These are phyloP conservation scores for Zeugodacus cucurbitae DNA, from an alignment of 1,140 invertebrate genomes.

Conservation along the genomic window DNA sequence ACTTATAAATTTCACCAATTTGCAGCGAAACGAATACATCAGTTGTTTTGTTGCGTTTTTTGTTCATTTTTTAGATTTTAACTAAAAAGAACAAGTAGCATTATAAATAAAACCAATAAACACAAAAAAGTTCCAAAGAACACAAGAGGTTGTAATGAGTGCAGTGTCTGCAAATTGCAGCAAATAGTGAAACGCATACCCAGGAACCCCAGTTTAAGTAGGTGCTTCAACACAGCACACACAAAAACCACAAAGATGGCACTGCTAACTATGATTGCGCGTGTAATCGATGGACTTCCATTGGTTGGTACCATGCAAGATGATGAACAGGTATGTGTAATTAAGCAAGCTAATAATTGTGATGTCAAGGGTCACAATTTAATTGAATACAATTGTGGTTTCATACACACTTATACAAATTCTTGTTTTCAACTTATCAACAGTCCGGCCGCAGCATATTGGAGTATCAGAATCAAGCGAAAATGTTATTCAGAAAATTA, in stretches of 20 bases:
- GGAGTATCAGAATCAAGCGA: conserved; percentile 99
- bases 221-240: background rate
- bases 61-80: background rate
- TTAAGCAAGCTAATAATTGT: background rate
- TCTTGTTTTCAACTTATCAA: background rate
- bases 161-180: background rate
- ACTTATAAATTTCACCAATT: conserved; percentile 29
- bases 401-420: too few relatives aligned
- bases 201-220: background rate
- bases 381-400: too few relatives aligned
- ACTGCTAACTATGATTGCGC: conserved; percentile 95
- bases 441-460: conserved; percentile 91
- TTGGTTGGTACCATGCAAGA: conserved; percentile 97
- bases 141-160: conserved; percentile 17
- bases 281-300: conserved; percentile 93
- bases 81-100: background rate
- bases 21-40: background rate
- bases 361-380: background rate
- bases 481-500: conserved; percentile 96
- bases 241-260: conserved; percentile 78
- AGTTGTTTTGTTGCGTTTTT: conserved; percentile 10
- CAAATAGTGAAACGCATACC: background rate
- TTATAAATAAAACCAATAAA: background rate
- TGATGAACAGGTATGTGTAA: conserved; percentile 88
- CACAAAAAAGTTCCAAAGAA: background rate